Evolutionary conservation across 1,140 invertebrate species (phyloP), one percentile per base, ranked within the genome.

Genomic region (Halyomorpha halys): DNA sequence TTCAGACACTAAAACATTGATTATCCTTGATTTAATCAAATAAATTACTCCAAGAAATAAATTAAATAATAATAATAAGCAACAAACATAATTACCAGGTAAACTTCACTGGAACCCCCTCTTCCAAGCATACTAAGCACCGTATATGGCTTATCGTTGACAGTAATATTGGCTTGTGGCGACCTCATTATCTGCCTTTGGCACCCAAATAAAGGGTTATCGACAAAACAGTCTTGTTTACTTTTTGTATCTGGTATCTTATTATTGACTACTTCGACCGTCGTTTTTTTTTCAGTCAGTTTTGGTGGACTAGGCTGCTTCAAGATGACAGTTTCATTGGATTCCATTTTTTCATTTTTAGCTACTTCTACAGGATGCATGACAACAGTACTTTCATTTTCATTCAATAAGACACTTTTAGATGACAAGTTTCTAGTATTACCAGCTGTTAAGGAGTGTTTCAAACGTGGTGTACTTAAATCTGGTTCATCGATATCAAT

Each of bases 91-190:
- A n/a, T 18, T 49, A 49, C 71, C 66, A 68, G 65, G 62, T 70
- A 72, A 1, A 72, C 71, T 64, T 68, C 53, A 64, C 70, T 71
- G 8, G 71, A 72, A 19, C 71, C 71, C 62, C 71, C 71, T 65
- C 63, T 66, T 23, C 71, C 71, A 49, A 72, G 65, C 44, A 68
- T 60, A 53, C 67, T 70, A 1, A 69, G 64, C 19, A 71, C 66
- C 39, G 61, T 67, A 51, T 72, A 72, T 27, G 65, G 44, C 30
- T 64, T 67, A 11, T 64, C 65, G 45, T 70, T 72, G 8, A 72
- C 64, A 54, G 19, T 63, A n/a, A 68, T 44, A 9, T 49, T 30
- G 27, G 62, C 30, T 15, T 30, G 56, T 4, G 30, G 49, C 4
- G 44, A 19, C 14, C n/a, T 34, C 30, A 18, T 9, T 9, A 30